A percentile compares a stretch with the other conserved stretches of the same genome.
Evolutionary conservation across 1,140 invertebrate genomes (phyloP).

Genomic region (Drosophila cardini): DNA sequence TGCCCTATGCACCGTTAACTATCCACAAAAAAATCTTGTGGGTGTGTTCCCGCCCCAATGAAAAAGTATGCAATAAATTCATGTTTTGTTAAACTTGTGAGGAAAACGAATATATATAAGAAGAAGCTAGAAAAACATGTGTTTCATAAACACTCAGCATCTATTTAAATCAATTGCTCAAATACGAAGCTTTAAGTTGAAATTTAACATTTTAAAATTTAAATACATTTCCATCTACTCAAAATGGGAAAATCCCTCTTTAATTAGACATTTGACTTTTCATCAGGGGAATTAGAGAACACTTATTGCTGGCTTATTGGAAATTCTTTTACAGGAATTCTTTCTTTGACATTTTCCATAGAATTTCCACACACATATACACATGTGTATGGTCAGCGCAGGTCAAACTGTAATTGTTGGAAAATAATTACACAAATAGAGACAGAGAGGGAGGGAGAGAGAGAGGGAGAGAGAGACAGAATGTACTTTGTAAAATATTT

Average conservation of each 20-base stretch:
- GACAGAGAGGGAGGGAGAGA: background rate
- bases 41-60: slow-evolving; percentile 38
- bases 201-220: slow-evolving; percentile 4
- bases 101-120: slow-evolving; percentile 15
- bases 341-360: slow-evolving; percentile 3
- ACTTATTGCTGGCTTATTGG: slow-evolving; percentile 29
- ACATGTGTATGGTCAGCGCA: slow-evolving; percentile 25
- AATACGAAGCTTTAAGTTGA: background rate
- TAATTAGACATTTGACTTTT: slow-evolving; percentile 20
- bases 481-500: slow-evolving; percentile 1
- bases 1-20: slow-evolving; percentile 74
- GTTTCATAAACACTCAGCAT: slow-evolving; percentile 4
- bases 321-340: slow-evolving; percentile 15
- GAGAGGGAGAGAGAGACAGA: background rate
- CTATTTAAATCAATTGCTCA: slow-evolving; percentile 21
- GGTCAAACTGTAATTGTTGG: slow-evolving; percentile 42
- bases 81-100: slow-evolving; percentile 61
- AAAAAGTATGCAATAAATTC: slow-evolving; percentile 61
- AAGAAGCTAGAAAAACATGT: slow-evolving; percentile 20
- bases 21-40: slow-evolving; percentile 51
- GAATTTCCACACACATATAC: slow-evolving; percentile 3
- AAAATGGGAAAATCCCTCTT: background rate
- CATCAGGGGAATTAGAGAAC: slow-evolving; percentile 2
- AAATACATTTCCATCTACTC: slow-evolving; percentile 19
- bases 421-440: slow-evolving; percentile 29